Percentiles rank a stretch among this genome's conserved stretches.
phyloP scores from a whole-genome alignment of 2,888 invertebrate genomes.

The Hipparchia semele region DNA sequence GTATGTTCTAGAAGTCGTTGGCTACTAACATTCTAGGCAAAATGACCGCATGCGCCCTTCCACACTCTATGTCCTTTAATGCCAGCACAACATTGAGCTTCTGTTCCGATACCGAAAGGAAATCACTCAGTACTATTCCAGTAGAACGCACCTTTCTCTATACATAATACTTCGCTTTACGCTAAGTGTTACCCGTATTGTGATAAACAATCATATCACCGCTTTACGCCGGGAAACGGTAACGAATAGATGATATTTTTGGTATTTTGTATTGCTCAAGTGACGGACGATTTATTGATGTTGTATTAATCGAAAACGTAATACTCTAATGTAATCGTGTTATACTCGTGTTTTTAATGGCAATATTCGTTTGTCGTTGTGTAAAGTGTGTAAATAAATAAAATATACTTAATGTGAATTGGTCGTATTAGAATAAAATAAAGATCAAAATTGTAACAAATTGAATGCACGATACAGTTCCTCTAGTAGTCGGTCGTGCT shows the following conservation, averaged over 20 bases:
- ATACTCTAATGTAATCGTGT: slow-evolving; percentile 56
- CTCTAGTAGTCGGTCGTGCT: slow-evolving; percentile 78
- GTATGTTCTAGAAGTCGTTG: slow-evolving; percentile 52
- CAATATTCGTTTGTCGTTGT: slow-evolving; percentile 54
- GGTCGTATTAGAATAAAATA: slow-evolving; percentile 48
- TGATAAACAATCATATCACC: slow-evolving; percentile 78
- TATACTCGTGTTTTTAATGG: slow-evolving; percentile 44
- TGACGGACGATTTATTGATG: slow-evolving; percentile 60
- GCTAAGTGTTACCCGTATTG: slow-evolving; percentile 53
- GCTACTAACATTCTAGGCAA: slow-evolving; percentile 53
- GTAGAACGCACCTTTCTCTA: slow-evolving; percentile 2
- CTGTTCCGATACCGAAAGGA: not conserved
- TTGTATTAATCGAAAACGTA: slow-evolving; percentile 56
- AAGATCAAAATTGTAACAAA: slow-evolving; percentile 74
- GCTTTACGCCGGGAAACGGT: slow-evolving; percentile 62
- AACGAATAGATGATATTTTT: slow-evolving; percentile 72
- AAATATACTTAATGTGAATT: slow-evolving; percentile 54
- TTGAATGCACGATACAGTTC: slow-evolving; percentile 81
- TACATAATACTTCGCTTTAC: slow-evolving; percentile 37
- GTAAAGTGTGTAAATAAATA: slow-evolving; percentile 58
- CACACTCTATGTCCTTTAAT: slow-evolving; percentile 53
- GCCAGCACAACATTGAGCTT: slow-evolving; percentile 50
- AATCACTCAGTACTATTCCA: not conserved
- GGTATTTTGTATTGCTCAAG: slow-evolving; percentile 79
- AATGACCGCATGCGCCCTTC: slow-evolving; percentile 70